These are phyloP conservation scores for Mionectes macconnelli DNA, from an alignment of 2,113 vertebrate genomes.

Conservation along the genomic window DNA sequence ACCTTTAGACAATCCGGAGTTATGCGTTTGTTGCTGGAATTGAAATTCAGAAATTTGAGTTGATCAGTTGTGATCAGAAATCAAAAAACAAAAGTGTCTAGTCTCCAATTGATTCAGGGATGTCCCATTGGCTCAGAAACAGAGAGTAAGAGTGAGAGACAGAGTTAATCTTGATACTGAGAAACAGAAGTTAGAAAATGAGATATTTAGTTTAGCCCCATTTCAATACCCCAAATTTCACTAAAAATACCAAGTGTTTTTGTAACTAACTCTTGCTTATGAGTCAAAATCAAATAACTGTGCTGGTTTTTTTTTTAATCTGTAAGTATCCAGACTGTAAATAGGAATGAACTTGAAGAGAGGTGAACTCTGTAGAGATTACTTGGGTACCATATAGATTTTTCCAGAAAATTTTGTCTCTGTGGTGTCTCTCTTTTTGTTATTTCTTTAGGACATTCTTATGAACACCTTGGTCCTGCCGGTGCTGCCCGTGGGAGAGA, in stretches of 20 bases:
- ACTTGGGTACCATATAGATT: background rate
- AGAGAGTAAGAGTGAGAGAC: background rate
- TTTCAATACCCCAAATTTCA: background rate
- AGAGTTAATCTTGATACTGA: background rate
- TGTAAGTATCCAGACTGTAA: background rate
- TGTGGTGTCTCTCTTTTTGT: background rate
- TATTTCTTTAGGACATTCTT: background rate
- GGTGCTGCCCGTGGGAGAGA: background rate
- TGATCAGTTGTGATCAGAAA: background rate
- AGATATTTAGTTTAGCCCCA: background rate
- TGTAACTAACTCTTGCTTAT: slow-evolving; percentile 33
- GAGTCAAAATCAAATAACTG: slow-evolving; percentile 24
- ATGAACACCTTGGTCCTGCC: background rate
- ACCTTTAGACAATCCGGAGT: background rate
- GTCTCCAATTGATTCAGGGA: background rate
- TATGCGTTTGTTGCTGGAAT: background rate
- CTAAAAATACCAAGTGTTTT: slow-evolving; percentile 43
- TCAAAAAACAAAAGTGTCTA: background rate
- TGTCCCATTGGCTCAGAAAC: background rate
- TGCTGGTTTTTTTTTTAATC: background rate
- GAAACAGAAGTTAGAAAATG: background rate
- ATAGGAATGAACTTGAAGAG: background rate
- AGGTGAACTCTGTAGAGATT: background rate
- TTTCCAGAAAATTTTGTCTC: background rate
- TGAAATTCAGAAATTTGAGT: background rate